Evolutionary conservation across 2,797 vertebrate species (phyloP).

Genomic region (Diplodus sargus): DNA sequence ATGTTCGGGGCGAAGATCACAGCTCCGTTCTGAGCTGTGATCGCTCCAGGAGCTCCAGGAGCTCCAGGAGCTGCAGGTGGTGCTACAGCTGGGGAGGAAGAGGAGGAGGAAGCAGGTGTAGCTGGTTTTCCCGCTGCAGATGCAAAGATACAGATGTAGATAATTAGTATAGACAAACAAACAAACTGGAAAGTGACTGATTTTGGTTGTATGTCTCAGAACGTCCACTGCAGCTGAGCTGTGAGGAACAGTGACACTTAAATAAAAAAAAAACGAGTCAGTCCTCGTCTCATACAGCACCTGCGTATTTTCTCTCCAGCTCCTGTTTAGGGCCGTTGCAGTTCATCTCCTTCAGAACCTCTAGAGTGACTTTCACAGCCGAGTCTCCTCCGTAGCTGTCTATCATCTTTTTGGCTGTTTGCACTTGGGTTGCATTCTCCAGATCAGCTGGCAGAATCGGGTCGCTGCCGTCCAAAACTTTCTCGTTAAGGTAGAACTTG

Average conservation of each 20-base stretch:
- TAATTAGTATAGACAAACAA: background rate
- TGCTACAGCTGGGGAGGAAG: background rate
- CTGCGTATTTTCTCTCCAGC: background rate
- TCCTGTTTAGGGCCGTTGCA: background rate
- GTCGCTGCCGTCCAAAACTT: accelerated
- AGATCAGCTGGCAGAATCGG: background rate
- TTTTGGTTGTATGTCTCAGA: background rate
- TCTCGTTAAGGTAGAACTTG: background rate
- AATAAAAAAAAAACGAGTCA: background rate
- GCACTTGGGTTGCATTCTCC: accelerated
- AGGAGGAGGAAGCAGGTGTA: no score
- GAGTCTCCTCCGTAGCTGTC: accelerated
- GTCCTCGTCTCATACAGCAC: conserved; percentile 6
- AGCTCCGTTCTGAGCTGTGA: background rate
- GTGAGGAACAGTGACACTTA: no score
- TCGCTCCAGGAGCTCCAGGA: background rate
- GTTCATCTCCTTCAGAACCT: conserved; percentile 38
- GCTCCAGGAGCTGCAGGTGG: background rate
- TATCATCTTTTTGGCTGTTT: conserved; percentile 3
- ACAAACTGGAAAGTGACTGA: background rate
- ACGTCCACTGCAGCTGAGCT: conserved; percentile 10
- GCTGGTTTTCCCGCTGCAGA: background rate
- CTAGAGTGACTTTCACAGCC: conserved; percentile 7
- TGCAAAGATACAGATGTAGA: conserved; percentile 19
- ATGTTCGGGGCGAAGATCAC: background rate